Evolutionary conservation across 2,797 vertebrate species (phyloP).

Genomic region (Euphonia xanthogaster): DNA sequence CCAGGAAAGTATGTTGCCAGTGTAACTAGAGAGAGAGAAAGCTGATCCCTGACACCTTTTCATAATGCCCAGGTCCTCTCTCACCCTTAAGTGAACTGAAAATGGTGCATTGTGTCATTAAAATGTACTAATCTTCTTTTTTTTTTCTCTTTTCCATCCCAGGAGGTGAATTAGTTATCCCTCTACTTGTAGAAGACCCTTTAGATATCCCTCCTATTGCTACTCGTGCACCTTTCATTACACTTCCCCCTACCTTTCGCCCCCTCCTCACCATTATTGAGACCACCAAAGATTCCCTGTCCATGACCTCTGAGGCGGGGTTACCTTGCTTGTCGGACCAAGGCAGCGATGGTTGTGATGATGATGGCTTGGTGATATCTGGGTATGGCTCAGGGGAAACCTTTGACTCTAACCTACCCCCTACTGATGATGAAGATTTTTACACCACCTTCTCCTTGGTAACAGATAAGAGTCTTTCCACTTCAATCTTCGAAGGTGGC

Average conservation of each 20-base stretch:
- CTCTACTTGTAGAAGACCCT: slow-evolving; percentile 97
- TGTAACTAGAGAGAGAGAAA: background rate
- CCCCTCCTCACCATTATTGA: slow-evolving; percentile 99
- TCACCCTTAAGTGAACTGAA: background rate
- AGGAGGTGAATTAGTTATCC: slow-evolving; percentile 99
- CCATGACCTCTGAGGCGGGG: slow-evolving; percentile 98
- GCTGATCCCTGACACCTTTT: background rate
- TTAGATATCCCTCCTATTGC: slow-evolving; percentile 97
- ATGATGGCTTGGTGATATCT: slow-evolving; percentile 99
- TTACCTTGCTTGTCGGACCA: slow-evolving; percentile 99
- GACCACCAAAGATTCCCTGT: slow-evolving; percentile 99
- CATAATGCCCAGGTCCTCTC: background rate
- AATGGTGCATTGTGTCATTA: background rate
- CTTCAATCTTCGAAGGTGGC: slow-evolving; percentile 99
- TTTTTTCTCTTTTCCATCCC: slow-evolving; percentile 79
- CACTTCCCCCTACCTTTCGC: slow-evolving; percentile 93
- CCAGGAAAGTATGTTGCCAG: background rate
- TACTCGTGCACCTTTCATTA: slow-evolving; percentile 96
- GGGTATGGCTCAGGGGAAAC: slow-evolving; percentile 99
- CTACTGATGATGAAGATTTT: slow-evolving; percentile 99
- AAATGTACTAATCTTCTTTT: slow-evolving; percentile 70
- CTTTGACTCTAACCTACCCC: slow-evolving; percentile 99
- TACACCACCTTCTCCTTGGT: slow-evolving; percentile 99
- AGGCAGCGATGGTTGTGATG: slow-evolving; percentile 99
- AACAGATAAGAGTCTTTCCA: slow-evolving; percentile 99